phyloP scores from a whole-genome alignment of 1,140 invertebrate genomes.

The Brachionus rotundiformis region DNA sequence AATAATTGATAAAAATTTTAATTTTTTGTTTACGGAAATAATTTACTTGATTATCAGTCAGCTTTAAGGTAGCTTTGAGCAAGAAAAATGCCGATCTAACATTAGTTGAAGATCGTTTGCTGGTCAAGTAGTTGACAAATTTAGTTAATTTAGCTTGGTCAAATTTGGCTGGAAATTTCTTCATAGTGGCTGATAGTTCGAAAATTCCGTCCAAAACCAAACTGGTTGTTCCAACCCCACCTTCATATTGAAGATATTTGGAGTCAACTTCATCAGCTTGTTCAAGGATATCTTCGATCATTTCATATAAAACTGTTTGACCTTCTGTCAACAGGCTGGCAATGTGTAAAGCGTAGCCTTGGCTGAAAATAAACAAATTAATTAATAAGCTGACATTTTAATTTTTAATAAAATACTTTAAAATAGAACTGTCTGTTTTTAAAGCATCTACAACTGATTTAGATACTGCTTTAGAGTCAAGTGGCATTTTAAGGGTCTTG shows the following conservation, averaged over 20 bases:
- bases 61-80: neutral
- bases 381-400: neutral
- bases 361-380: constrained; percentile 65
- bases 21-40: neutral
- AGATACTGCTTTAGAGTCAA: neutral
- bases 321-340: constrained; percentile 71
- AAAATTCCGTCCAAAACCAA: constrained; percentile 74
- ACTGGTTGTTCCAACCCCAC: constrained; percentile 74
- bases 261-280: constrained; percentile 93
- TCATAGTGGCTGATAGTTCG: constrained; percentile 71
- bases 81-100: constrained; percentile 18
- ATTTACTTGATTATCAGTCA: constrained; percentile 33
- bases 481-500: neutral
- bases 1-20: neutral
- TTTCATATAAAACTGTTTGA: constrained; percentile 70
- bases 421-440: constrained; percentile 46
- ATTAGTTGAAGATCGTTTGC: constrained; percentile 67
- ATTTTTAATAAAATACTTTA: constrained; percentile 36
- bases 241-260: constrained; percentile 82
- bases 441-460: constrained; percentile 13
- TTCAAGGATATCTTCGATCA: constrained; percentile 84
- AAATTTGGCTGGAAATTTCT: constrained; percentile 71
- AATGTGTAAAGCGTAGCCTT: constrained; percentile 80
- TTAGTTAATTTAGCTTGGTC: constrained; percentile 78
- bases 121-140: constrained; percentile 80